phyloP scores from a whole-genome alignment of 2,888 invertebrate genomes.

The Hirtodrosophila confusa region DNA sequence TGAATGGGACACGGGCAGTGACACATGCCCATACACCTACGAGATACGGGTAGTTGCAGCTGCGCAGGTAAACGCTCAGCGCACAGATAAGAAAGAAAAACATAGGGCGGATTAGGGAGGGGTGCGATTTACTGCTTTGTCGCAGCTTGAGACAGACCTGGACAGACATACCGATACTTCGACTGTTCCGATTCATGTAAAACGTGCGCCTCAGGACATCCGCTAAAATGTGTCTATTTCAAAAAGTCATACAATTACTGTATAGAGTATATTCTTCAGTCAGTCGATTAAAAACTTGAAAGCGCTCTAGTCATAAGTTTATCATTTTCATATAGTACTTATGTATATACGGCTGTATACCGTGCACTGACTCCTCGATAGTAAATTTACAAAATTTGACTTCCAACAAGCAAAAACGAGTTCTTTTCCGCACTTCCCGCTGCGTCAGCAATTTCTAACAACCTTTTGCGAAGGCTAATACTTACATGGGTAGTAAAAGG shows the following conservation, averaged over 20 bases:
- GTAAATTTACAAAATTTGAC: constrained; percentile 1
- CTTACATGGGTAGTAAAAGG: constrained; percentile 38
- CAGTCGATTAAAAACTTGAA: neutral
- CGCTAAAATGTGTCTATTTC: constrained; percentile 12
- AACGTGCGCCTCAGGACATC: constrained; percentile 62
- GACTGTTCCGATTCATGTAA: constrained; percentile 46
- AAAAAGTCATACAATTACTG: too few species aligned
- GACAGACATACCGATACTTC: constrained; percentile 35
- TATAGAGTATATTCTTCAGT: neutral
- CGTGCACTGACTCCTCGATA: neutral
- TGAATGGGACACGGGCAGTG: constrained; percentile 49
- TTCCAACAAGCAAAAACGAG: constrained; percentile 22
- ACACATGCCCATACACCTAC: constrained; percentile 46
- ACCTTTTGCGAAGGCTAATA: constrained; percentile 39
- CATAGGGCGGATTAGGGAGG: constrained; percentile 62
- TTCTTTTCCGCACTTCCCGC: constrained; percentile 49
- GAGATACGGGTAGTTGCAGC: constrained; percentile 51
- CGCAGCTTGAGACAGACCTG: constrained; percentile 49
- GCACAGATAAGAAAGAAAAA: constrained; percentile 45
- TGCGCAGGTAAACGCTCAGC: constrained; percentile 65
- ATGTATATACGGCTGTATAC: too few species aligned
- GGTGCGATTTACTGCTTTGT: constrained; percentile 65
- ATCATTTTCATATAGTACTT: too few species aligned
- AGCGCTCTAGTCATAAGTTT: too few species aligned
- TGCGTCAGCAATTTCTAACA: constrained; percentile 46